phyloP scores from a whole-genome alignment of 2,113 vertebrate genomes.

The Pelobates fuscus region DNA sequence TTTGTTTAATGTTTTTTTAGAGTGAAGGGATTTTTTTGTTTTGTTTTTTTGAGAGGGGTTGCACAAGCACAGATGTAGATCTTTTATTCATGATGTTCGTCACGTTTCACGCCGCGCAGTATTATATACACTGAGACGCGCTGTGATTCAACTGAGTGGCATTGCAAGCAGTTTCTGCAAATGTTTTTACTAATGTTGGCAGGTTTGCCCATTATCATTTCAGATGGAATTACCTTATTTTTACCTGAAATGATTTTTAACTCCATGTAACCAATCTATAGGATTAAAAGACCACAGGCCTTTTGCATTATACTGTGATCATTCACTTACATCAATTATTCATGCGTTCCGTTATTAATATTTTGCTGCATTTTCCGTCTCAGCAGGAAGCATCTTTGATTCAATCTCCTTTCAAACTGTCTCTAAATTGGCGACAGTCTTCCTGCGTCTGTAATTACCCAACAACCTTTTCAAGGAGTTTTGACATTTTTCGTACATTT shows the following conservation, averaged over 20 bases:
- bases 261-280: constrained; percentile 1
- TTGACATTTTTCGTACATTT: neutral
- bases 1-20: too few relatives aligned
- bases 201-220: too few relatives aligned
- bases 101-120: too few relatives aligned
- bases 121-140: too few relatives aligned
- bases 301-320: constrained; percentile 22
- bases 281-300: neutral
- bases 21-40: too few relatives aligned
- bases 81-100: too few relatives aligned
- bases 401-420: constrained; percentile 2
- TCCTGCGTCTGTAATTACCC: neutral
- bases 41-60: too few relatives aligned
- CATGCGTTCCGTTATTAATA: neutral
- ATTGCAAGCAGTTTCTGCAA: too few relatives aligned
- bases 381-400: neutral
- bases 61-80: too few relatives aligned
- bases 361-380: neutral
- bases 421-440: neutral
- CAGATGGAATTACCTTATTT: neutral
- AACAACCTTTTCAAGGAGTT: neutral
- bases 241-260: constrained; percentile 15
- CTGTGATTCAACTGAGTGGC: too few relatives aligned
- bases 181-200: too few relatives aligned
- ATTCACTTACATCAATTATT: constrained; percentile 38